These are phyloP conservation scores for Epizoanthus illoricatus DNA, from an alignment of 92 coral and sea anemone genomes.

Conservation along the genomic window DNA sequence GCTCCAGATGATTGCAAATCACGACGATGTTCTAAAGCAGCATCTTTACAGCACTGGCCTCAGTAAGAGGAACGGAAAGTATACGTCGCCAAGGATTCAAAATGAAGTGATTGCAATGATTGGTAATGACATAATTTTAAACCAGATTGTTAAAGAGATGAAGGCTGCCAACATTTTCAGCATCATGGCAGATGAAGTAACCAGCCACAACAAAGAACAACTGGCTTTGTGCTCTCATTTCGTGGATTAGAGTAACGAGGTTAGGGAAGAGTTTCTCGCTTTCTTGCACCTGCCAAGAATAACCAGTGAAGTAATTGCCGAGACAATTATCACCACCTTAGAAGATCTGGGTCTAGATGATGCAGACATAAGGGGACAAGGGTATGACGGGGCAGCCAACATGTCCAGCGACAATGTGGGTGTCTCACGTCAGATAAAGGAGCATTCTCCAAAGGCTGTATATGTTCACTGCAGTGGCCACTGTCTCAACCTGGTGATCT, in stretches of 20 bases:
- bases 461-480: conserved; percentile 59
- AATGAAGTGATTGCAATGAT: conserved; percentile 37
- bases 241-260: conserved; percentile 6
- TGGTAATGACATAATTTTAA: background rate
- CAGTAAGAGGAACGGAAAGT: conserved; percentile 6
- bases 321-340: conserved; percentile 42
- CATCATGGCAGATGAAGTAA: conserved; percentile 42
- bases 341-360: conserved; percentile 40
- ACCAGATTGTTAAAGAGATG: background rate
- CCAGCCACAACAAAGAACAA: conserved; percentile 45
- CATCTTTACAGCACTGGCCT: conserved; percentile 28
- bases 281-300: conserved; percentile 26
- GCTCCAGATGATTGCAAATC: conserved; percentile 33
- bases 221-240: conserved; percentile 41
- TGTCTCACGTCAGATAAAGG: conserved; percentile 44
- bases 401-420: conserved; percentile 53
- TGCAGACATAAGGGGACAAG: conserved; percentile 55
- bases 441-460: conserved; percentile 49
- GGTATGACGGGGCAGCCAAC: conserved; percentile 62
- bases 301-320: conserved; percentile 37
- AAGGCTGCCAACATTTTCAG: conserved; percentile 39
- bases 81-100: conserved; percentile 21
- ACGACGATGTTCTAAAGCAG: conserved; percentile 17
- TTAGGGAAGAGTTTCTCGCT: conserved; percentile 44
- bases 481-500: conserved; percentile 49